A percentile compares a stretch with the other conserved stretches of the same genome.
Conservation (phyloP, 1,140 invertebrate species). For the Bombus waltoni region DNA sequence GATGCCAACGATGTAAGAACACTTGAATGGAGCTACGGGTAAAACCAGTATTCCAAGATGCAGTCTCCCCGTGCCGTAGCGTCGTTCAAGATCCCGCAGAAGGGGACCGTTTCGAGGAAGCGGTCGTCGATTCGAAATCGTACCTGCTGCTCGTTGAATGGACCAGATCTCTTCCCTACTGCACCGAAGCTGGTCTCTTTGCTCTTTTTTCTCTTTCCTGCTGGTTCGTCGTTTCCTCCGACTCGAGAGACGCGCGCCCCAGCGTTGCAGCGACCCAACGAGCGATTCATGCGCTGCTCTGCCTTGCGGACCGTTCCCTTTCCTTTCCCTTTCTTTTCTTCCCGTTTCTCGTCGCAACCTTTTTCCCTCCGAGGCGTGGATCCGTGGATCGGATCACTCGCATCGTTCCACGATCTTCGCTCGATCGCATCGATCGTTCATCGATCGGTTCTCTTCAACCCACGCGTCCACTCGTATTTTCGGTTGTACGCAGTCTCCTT, state of each 20-base stretch:
- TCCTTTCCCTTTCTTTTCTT: not conserved
- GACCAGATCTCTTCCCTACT: slow-evolving; percentile 34
- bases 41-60: slow-evolving; percentile 49
- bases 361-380: not conserved
- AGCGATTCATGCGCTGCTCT: slow-evolving; percentile 3
- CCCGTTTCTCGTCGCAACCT: not conserved
- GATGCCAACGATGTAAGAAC: slow-evolving; percentile 62
- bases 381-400: not conserved
- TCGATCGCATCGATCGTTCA: not conserved
- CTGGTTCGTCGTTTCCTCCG: not conserved
- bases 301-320: not conserved
- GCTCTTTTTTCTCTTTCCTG: slow-evolving; percentile 22
- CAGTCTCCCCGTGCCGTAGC: slow-evolving; percentile 5
- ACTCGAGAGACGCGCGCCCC: not conserved
- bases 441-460: not conserved
- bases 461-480: not conserved
- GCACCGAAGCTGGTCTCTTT: slow-evolving; percentile 11
- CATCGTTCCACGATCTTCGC: not conserved
- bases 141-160: slow-evolving; percentile 64
- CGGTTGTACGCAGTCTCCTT: too few relatives aligned
- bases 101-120: slow-evolving; percentile 70
- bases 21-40: slow-evolving; percentile 70
- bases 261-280: not conserved
- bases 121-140: slow-evolving; percentile 68
- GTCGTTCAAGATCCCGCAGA: slow-evolving; percentile 54